Evolutionary conservation across 2,888 invertebrate genomes (phyloP), one percentile per base, ranked within the genome.

Genomic region (Altica lythri): DNA sequence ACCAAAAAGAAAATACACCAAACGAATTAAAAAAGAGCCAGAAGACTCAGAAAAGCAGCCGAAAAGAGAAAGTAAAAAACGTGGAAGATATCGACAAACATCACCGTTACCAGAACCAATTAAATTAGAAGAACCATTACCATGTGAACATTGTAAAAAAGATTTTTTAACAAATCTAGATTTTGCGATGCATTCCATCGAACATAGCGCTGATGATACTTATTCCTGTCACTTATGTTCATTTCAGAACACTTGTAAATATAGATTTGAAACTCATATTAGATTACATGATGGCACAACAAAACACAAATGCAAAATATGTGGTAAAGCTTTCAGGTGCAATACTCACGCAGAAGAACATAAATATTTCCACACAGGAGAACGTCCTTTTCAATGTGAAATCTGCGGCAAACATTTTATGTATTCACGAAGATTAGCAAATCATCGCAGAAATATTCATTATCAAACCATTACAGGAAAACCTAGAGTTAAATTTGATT

Each of bases 261-360:
- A 69, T 16, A 63, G 67, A 14, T 62, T 69, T 14, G 68, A 68
- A 47, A 67, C 66, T 53, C 81, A 80, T 49, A 48, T 70, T 0
- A 68, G 72, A 32, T 75, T 72, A 0, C 81, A 81, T 53, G 71
- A 70, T 1, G 55, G 55, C 25, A 44, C 42, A n/a, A 56, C 57
- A 13, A 59, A 59, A 44, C 64, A 61, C 51, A 72, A 72, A 0
- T 68, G 70, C 46, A 60, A 65, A 34, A 57, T 66, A 4, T 70
- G 70, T 54, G 50, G 62, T 5, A 69, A 69, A 48, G 65, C 64
- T 3, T 69, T 69, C 48, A 65, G 72, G 0, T 55, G 78, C 27
- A 77, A 78, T 53, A 80, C 79, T 19, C 80, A 80, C 68, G 80
- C 82, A 17, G 77, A 78, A 14, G 75, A 75, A 40, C 75, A 75